Evolutionary conservation across 2,888 invertebrate genomes (phyloP).

Genomic region (Pediacus dermestoides): DNA sequence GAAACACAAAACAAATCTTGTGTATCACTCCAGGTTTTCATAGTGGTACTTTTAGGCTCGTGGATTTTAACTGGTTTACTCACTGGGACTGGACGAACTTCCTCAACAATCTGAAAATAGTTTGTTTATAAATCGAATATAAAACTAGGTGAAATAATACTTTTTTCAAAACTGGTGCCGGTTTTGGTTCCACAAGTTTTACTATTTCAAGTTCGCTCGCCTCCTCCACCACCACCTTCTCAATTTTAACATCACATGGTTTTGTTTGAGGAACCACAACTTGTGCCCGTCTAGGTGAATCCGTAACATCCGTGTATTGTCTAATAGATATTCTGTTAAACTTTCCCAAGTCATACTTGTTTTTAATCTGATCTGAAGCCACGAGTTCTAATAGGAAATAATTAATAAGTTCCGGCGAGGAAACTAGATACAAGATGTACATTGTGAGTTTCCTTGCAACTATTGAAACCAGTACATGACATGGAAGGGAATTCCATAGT

Average conservation of each 20-base stretch:
- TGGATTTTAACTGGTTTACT: constrained; percentile 50
- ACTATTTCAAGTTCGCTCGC: too few relatives aligned
- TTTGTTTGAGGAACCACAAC: too few relatives aligned
- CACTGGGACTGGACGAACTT: too few relatives aligned
- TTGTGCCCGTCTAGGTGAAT: too few relatives aligned
- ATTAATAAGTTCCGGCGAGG: constrained; percentile 55
- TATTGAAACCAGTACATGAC: constrained; percentile 60
- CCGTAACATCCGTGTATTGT: constrained; percentile 25
- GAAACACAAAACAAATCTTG: constrained; percentile 61
- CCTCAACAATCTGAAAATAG: too few relatives aligned
- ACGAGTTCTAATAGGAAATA: constrained; percentile 36
- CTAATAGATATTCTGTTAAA: constrained; percentile 31
- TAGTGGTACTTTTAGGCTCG: constrained; percentile 39
- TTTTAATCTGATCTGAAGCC: constrained; percentile 25
- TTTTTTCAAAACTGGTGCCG: too few relatives aligned
- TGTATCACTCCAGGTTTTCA: constrained; percentile 58
- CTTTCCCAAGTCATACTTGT: constrained; percentile 32
- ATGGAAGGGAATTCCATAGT: constrained; percentile 64
- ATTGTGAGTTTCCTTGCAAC: constrained; percentile 57
- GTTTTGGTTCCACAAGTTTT: too few relatives aligned
- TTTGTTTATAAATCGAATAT: too few relatives aligned
- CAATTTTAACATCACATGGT: too few relatives aligned
- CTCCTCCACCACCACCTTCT: too few relatives aligned
- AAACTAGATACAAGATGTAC: constrained; percentile 51
- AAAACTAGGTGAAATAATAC: too few relatives aligned